These are phyloP conservation scores for Actias luna DNA, from an alignment of 2,888 invertebrate species.

Conservation along the genomic window DNA sequence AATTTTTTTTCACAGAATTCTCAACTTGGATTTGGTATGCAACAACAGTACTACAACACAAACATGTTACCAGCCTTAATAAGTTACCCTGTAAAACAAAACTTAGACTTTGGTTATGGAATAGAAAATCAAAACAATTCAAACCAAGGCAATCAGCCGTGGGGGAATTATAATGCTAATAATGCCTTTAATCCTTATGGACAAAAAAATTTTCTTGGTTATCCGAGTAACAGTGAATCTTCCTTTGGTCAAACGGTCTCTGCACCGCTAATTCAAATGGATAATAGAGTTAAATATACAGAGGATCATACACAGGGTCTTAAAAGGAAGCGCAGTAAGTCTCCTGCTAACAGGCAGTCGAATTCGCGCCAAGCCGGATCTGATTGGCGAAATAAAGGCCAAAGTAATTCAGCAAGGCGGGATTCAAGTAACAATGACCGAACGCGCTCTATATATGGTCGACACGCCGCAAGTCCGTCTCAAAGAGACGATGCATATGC, in stretches of 20 bases:
- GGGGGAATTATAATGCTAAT: neutral
- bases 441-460: neutral
- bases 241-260: neutral
- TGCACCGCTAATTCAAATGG: neutral
- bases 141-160: neutral
- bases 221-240: neutral
- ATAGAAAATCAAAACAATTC: neutral
- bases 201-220: neutral
- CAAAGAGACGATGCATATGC: neutral
- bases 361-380: neutral
- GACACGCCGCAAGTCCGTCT: neutral
- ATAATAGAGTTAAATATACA: neutral
- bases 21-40: neutral
- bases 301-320: neutral
- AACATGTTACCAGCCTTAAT: slow-evolving; percentile 3
- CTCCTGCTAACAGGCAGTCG: neutral
- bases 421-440: neutral
- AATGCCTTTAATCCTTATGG: neutral
- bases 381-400: neutral
- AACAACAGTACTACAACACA: neutral
- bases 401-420: neutral
- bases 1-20: slow-evolving; percentile 8
- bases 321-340: slow-evolving; percentile 6
- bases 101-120: neutral
- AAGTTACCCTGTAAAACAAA: slow-evolving; percentile 6